Base-by-base conservation (phyloP, 2,113 vertebrate species). In the Sterrhoptilus dennistouni region DNA sequence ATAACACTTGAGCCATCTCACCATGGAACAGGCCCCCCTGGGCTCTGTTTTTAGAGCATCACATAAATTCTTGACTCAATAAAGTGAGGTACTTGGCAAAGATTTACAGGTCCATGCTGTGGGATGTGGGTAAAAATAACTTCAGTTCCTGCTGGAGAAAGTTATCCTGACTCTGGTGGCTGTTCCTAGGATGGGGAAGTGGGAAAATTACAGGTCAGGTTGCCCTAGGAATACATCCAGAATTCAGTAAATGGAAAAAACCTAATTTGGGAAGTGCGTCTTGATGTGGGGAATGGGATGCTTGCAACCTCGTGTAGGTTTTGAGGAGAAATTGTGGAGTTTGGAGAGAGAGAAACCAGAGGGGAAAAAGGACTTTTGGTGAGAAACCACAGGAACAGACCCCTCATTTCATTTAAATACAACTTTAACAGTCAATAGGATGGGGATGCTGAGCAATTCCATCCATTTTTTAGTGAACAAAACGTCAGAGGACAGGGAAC, bases 61-160 rank as follows among this genome's bases (percentile, higher is more conserved):
- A 4, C 18, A 1, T 56, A 45, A 80, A 2, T 0, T 12, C 29
- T 21, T 0, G 3, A 9, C 31, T 89, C 50, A 54, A 14, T 59
- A 63, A 42, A 72, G 60, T 9, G 49, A 81, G n/a, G 27, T 60
- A 60, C n/a, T 78, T 1, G 0, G 56, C 38, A 14, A 11, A 81
- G 45, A 35, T 35, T 83, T 60, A n/a, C 9, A 28, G 35, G 47
- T 44, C 82, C 5, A 0, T 14, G 20, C 28, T 72, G 90, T 53
- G 59, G 19, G 60, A 5, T 59, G 12, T 57, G 52, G 52, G 38
- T n/a, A 20, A 81, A 81, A 74, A 52, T 15, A 42, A 52, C 77
- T 42, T 60, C 49, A 65, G 1, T 61, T 81, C 35, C 22, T 69
- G 40, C 13, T 53, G 83, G 10, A 17, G 42, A 38, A 72, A 36